Conservation (phyloP, 2,888 invertebrate species). For the Phortica magna region DNA sequence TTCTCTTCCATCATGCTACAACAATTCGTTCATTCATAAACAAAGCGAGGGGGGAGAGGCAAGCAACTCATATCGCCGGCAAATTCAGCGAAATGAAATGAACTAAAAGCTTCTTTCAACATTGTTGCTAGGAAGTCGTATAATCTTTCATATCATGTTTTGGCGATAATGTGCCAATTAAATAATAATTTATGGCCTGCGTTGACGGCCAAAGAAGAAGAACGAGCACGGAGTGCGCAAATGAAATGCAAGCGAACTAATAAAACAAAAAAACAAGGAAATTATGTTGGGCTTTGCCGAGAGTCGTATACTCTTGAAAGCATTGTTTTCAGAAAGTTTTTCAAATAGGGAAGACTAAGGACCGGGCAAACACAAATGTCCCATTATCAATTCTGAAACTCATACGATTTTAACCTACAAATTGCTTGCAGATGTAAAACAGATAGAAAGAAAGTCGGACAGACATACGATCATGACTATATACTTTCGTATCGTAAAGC, state of each 20-base stretch:
- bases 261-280: conserved; percentile 32
- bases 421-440: too few species aligned
- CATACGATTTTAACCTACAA: too few species aligned
- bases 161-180: conserved; percentile 61
- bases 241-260: not conserved
- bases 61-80: not conserved
- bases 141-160: conserved; percentile 43
- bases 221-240: not conserved
- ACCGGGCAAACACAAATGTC: too few species aligned
- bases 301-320: too few species aligned
- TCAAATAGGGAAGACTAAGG: too few species aligned
- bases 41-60: not conserved
- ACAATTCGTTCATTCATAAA: conserved; percentile 15
- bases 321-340: too few species aligned
- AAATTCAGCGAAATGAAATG: not conserved
- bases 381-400: too few species aligned
- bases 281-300: too few species aligned
- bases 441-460: too few species aligned
- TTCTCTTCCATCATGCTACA: not conserved
- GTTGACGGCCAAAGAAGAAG: conserved; percentile 24
- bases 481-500: too few species aligned
- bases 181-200: conserved; percentile 53
- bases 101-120: not conserved
- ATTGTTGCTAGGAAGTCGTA: conserved; percentile 31
- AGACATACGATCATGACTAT: too few species aligned